Conservation (phyloP, 2,113 vertebrate genomes). For the Chauna torquata region DNA sequence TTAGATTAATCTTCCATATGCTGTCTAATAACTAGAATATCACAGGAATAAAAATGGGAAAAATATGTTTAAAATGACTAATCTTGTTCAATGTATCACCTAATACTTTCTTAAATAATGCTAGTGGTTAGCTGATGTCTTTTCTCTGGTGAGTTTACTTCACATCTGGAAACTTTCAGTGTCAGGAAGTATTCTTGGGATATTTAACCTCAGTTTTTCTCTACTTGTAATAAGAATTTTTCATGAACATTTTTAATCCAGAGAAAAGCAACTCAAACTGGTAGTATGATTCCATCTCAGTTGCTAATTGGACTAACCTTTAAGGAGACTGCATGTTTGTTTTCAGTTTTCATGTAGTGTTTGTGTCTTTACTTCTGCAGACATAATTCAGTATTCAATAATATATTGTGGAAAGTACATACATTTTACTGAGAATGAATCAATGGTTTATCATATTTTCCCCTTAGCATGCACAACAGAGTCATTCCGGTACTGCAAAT, state of each 20-base stretch:
- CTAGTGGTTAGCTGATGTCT: not conserved
- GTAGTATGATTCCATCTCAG: not conserved
- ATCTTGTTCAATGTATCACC: not conserved
- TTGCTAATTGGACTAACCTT: constrained; percentile 46
- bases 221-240: not conserved
- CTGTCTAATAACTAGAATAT: not conserved
- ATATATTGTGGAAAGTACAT: not conserved
- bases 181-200: not conserved
- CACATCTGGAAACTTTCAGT: not conserved
- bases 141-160: not conserved
- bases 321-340: constrained; percentile 7
- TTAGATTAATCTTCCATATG: not conserved
- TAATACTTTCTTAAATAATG: not conserved
- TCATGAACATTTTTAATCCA: not conserved
- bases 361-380: constrained; percentile 10
- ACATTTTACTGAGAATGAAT: constrained; percentile 43
- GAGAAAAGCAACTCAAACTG: not conserved
- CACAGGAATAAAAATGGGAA: not conserved
- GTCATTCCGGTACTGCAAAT: constrained; percentile 18
- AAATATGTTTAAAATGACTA: not conserved
- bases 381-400: not conserved
- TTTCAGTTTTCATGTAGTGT: not conserved
- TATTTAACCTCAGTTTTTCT: not conserved
- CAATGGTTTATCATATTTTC: constrained; percentile 18
- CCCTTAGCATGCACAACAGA: not conserved